Evolutionary conservation across 2,113 vertebrate species (phyloP).

Genomic region (Oceanites oceanicus): DNA sequence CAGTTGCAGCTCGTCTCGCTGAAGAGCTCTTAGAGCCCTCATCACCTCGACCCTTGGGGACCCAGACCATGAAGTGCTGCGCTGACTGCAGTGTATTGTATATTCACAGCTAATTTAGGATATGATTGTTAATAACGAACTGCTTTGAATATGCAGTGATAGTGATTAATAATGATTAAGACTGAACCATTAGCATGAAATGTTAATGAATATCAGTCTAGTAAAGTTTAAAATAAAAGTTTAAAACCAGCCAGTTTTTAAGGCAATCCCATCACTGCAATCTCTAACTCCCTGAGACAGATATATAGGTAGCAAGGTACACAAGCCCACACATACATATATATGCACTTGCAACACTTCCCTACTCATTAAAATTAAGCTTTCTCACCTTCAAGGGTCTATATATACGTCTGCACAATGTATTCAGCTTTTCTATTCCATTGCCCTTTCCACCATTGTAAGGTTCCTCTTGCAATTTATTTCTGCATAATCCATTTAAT

Average conservation of each 20-base stretch:
- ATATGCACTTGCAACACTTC: not conserved
- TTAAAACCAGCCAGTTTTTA: not conserved
- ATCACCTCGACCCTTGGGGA: not conserved
- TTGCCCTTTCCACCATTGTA: not conserved
- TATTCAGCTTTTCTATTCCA: not conserved
- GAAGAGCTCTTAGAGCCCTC: not conserved
- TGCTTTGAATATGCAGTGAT: not conserved
- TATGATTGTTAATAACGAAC: not conserved
- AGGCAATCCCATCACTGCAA: not conserved
- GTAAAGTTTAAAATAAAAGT: not conserved
- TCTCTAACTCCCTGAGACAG: not conserved
- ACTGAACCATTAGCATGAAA: not conserved
- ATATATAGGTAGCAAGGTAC: not conserved
- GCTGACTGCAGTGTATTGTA: not conserved
- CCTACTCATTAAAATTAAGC: not conserved
- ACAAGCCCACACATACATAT: not conserved
- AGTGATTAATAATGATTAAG: not conserved
- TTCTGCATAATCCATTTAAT: not conserved
- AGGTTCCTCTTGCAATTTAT: not conserved
- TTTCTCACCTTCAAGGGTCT: not conserved
- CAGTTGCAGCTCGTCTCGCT: not conserved
- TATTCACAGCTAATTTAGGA: not conserved
- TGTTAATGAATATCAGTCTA: not conserved
- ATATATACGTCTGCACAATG: not conserved
- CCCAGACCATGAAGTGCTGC: not conserved